A percentile compares a stretch with the other conserved stretches of the same genome.
phyloP scores from a whole-genome alignment of 2,888 invertebrate species.

The Nemotelus pantherinus region DNA sequence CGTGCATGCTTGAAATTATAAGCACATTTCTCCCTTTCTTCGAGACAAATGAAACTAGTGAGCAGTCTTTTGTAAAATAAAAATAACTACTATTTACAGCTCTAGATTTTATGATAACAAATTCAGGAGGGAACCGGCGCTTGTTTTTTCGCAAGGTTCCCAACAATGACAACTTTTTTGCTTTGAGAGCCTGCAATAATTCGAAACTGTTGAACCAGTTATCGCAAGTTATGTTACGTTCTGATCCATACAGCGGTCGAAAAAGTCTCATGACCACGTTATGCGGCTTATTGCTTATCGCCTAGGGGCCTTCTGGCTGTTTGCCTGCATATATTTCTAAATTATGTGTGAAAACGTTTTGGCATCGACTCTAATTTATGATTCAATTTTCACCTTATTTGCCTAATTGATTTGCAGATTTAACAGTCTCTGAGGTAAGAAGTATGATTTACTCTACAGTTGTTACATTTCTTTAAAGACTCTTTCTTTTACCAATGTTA shows the following conservation, averaged over 20 bases:
- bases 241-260: conserved; percentile 51
- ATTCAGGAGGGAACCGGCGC: not conserved
- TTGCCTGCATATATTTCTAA: conserved; percentile 56
- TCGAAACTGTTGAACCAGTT: conserved; percentile 44
- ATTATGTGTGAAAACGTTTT: conserved; percentile 52
- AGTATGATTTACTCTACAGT: no score
- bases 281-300: conserved; percentile 47
- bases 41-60: conserved; percentile 15
- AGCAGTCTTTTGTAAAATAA: not conserved
- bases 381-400: no score
- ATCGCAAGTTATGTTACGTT: conserved; percentile 55
- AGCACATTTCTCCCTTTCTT: conserved; percentile 1
- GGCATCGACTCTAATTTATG: conserved; percentile 49
- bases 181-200: not conserved
- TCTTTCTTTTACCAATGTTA: no score
- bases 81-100: conserved; percentile 3
- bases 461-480: no score
- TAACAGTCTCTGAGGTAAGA: no score
- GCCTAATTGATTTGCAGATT: no score
- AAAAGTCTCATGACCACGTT: conserved; percentile 51
- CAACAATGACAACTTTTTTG: conserved; percentile 15
- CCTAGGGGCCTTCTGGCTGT: conserved; percentile 53
- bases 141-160: conserved; percentile 8
- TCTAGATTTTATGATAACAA: not conserved
- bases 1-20: conserved; percentile 27